These are phyloP conservation scores for Montipora sp. DNA, from an alignment of 64 coral and sea anemone species.

Conservation along the genomic window DNA sequence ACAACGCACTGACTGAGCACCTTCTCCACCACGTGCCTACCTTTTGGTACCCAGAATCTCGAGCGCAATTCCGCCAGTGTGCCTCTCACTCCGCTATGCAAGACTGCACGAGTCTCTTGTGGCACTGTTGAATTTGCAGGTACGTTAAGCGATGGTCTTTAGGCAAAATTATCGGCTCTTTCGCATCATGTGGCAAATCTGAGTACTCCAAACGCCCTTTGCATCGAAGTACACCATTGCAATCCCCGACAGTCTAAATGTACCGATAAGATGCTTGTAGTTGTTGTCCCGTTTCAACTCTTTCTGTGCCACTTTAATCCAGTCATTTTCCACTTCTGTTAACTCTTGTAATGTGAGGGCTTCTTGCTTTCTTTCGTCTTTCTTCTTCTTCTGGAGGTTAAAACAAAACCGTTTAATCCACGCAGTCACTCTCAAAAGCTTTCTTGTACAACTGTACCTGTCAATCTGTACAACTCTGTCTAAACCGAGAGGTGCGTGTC, in stretches of 20 bases:
- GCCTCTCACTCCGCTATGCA: slow-evolving; percentile 47
- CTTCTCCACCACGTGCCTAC: slow-evolving; percentile 51
- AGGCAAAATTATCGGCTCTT: slow-evolving; percentile 57
- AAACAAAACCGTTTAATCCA: too few species aligned
- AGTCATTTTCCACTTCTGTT: not conserved
- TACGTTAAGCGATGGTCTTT: slow-evolving; percentile 57
- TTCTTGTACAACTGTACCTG: too few species aligned
- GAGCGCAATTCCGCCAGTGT: slow-evolving; percentile 49
- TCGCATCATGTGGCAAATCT: slow-evolving; percentile 17
- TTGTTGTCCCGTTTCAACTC: not conserved
- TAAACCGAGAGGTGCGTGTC: too few species aligned
- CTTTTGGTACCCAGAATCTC: slow-evolving; percentile 43
- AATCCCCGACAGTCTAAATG: slow-evolving; percentile 54
- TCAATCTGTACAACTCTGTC: too few species aligned
- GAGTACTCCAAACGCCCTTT: slow-evolving; percentile 47
- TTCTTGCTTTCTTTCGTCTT: too few species aligned
- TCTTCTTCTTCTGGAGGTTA: too few species aligned
- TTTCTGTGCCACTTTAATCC: not conserved
- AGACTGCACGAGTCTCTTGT: not conserved
- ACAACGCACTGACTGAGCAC: not conserved
- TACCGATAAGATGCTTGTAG: slow-evolving; percentile 28
- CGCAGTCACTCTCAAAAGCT: too few species aligned
- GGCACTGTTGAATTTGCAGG: slow-evolving; percentile 50
- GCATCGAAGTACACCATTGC: slow-evolving; percentile 36
- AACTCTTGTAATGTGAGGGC: too few species aligned